phyloP scores from a whole-genome alignment of 2,888 invertebrate species.

The Lochmaea capreae region DNA sequence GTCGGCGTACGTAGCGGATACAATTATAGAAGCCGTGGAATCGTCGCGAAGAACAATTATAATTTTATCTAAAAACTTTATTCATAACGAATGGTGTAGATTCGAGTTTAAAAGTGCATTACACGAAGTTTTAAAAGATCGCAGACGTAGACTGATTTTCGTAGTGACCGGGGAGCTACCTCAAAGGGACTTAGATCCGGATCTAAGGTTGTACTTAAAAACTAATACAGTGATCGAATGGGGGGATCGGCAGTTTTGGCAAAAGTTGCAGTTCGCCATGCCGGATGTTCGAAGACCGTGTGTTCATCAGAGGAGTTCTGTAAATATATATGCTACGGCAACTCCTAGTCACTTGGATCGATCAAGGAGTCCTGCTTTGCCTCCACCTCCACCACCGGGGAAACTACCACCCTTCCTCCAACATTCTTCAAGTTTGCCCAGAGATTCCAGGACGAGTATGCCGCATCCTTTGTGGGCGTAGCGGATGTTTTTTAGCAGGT shows the following conservation, averaged over 20 bases:
- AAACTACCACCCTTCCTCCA: conserved; percentile 69
- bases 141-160: conserved; percentile 88
- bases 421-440: conserved; percentile 67
- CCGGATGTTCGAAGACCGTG: conserved; percentile 79
- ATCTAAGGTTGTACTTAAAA: conserved; percentile 89
- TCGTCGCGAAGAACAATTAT: conserved; percentile 90
- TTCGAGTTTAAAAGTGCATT: conserved; percentile 95
- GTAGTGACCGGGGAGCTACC: conserved; percentile 91
- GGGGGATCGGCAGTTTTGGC: conserved; percentile 97
- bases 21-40: conserved; percentile 92
- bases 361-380: conserved; percentile 73
- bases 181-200: conserved; percentile 89
- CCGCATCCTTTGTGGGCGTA: conserved; percentile 84
- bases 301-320: conserved; percentile 75
- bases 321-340: conserved; percentile 79
- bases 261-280: conserved; percentile 91
- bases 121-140: conserved; percentile 89
- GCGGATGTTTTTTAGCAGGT: conserved; percentile 73
- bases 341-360: conserved; percentile 64
- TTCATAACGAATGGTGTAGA: conserved; percentile 94
- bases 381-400: conserved; percentile 71
- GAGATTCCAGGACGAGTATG: conserved; percentile 68
- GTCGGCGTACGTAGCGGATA: conserved; percentile 89
- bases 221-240: conserved; percentile 93
- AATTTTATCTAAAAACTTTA: conserved; percentile 91